Base-by-base conservation (phyloP, 1,140 invertebrate species). In the Phocides pigmalion region DNA sequence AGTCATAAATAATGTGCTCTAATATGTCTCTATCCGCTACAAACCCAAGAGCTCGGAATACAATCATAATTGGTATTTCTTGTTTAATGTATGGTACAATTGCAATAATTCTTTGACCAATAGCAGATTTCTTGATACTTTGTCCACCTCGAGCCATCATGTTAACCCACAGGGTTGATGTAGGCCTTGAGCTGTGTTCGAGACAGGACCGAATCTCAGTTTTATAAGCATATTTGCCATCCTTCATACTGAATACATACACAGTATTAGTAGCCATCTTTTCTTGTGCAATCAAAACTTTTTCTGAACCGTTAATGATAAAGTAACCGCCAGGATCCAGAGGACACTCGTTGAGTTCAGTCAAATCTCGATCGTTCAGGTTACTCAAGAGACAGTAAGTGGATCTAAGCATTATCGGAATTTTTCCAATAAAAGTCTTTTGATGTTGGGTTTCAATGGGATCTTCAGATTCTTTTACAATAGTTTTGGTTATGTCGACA, bases 261-360 rank as follows among this genome's bases (percentile, higher is more conserved):
- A 99, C 99, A 56, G 98, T 99, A 86, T 99, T 99, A 6, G 98
- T 99, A 9, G 99, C 98, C 98, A 99, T 99, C 92, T 99, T 99
- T 89, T 99, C 98, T 90, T 99, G 98, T 5, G 98, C 98, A 91
- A 99, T 99, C 0, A 99, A 90, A 59, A 97, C 98, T 88, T 99
- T 99, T 92, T 99, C 98, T 5, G 97, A 98, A 1, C 98, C 98
- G 84, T 99, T 99, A 39, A 99, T 98, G 74, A 99, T 97, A 73
- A 99, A 99, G 86, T 99, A 99, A 67, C 98, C 98, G 72, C 98
- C 99, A 47, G 99, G 99, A 94, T 99, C 99, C 15, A 99, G 92
- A 0, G 99, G 99, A 81, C 99, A 99, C 92, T 99, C 99, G 86
- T 99, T 99, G 66, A 99, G 94, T 92, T 99, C 98, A 42, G 98